Evolutionary conservation across 1,140 invertebrate species (phyloP).

Genomic region (Apis florea): DNA sequence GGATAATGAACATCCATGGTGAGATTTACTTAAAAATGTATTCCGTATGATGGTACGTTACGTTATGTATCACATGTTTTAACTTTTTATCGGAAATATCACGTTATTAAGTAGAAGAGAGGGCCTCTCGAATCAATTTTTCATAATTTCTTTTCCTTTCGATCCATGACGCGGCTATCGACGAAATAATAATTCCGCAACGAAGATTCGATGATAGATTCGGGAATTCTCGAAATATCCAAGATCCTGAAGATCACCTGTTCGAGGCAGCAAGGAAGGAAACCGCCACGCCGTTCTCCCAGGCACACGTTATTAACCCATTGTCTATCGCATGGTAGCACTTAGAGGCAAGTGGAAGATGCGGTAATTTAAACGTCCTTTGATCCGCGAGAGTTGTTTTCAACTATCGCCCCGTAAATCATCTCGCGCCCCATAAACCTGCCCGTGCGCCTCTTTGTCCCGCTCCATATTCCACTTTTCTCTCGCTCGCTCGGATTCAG

Average conservation of each 20-base stretch:
- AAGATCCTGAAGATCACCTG: neutral
- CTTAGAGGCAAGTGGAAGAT: slow-evolving; percentile 42
- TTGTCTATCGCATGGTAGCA: slow-evolving; percentile 47
- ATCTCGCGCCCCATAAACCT: slow-evolving; percentile 63
- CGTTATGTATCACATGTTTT: no score
- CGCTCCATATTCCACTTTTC: slow-evolving; percentile 38
- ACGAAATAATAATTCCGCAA: no score
- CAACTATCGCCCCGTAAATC: slow-evolving; percentile 67
- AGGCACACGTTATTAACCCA: slow-evolving; percentile 55
- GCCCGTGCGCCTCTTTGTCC: slow-evolving; percentile 14
- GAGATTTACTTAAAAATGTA: no score
- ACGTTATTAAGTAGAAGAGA: no score
- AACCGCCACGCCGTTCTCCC: neutral
- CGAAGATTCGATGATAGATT: no score
- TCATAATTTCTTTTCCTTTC: no score
- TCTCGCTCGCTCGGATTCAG: slow-evolving; percentile 41
- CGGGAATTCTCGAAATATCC: neutral
- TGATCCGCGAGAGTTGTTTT: slow-evolving; percentile 65
- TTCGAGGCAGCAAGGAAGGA: neutral
- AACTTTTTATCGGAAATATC: no score
- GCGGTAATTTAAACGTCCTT: slow-evolving; percentile 62
- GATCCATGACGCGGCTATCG: no score
- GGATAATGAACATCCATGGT: no score
- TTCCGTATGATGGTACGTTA: no score
- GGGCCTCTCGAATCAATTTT: no score